Base-by-base conservation (phyloP, 2,888 invertebrate species). In the Leptogaster cylindrica region DNA sequence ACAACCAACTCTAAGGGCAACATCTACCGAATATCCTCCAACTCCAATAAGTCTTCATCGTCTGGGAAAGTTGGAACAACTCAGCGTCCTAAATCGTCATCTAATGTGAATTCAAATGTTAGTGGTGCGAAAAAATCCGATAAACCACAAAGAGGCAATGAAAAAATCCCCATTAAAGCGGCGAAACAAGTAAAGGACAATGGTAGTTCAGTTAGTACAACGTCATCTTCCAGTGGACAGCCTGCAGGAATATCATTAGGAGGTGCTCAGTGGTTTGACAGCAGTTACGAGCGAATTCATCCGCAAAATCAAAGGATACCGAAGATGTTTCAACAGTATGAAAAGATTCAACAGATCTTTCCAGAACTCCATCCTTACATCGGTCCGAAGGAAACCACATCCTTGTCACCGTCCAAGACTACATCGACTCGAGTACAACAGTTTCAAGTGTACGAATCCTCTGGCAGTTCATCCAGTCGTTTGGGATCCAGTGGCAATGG, bases 281-380 rank as follows among this genome's bases (percentile, higher is more conserved):
- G n/a, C 33, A 58, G 66, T n/a, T 55, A 51, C 25, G 66, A 52
- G 12, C 44, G 66, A 25, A 20, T 66, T 10, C 23, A 44, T 14
- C n/a, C 31, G 8, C 68, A 68, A 14, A 81, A 81, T 70, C 79
- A 80, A 61, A 87, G 88, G 77, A 88, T 89, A 79, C 89, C 89
- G 16, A 87, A 85, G 73, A 83, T 89, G 66, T 90, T 89, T 80
- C 88, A 89, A 78, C 87, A 88, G 74, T 90, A 90, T 78, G 87
- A 88, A 72, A 90, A 89, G 83, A 88, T 89, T 71, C 89, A 90
- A 77, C 86, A 89, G 74, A 89, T 91, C 73, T 91, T 90, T 78
- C 92, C 91, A 2, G 87, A 89, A 70, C 81, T 86, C 75, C 84
- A 85, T 72, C 85, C 86, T 2, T 82, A 82, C 70, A 77, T 77